Evolutionary conservation across 1,140 invertebrate genomes (phyloP).

Genomic region (Plutomurus gul): DNA sequence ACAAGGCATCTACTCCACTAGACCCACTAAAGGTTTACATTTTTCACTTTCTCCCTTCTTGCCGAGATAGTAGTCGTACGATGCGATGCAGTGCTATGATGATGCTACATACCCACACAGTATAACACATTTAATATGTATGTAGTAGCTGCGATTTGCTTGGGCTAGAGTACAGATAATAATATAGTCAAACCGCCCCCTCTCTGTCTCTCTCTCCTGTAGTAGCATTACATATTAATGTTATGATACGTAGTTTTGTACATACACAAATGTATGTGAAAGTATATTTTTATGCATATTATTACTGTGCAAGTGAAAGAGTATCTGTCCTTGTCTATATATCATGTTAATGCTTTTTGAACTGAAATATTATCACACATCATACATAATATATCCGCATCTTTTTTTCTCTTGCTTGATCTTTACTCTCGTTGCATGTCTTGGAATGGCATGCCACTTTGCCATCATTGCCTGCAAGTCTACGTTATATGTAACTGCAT

Average conservation of each 20-base stretch:
- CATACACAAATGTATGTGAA: not conserved
- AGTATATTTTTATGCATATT: not conserved
- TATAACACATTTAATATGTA: not conserved
- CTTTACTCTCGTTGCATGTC: not conserved
- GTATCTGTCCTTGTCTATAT: not conserved
- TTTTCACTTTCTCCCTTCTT: slow-evolving; percentile 40
- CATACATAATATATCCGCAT: not conserved
- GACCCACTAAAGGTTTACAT: slow-evolving; percentile 52
- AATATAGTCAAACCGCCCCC: too few species aligned
- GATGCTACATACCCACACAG: not conserved
- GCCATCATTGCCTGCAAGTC: not conserved
- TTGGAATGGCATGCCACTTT: not conserved
- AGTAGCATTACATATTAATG: too few species aligned
- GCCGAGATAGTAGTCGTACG: not conserved
- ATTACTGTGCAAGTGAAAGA: not conserved
- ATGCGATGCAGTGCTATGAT: not conserved
- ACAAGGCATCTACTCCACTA: slow-evolving; percentile 52
- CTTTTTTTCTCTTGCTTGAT: not conserved
- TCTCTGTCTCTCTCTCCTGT: too few species aligned
- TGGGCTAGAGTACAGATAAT: too few species aligned
- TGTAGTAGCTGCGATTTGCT: too few species aligned
- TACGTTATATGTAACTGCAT: not conserved
- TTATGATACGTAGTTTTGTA: too few species aligned
- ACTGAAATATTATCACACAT: not conserved
- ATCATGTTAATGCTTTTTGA: not conserved